phyloP scores from a whole-genome alignment of 2,797 vertebrate species.

The Peromyscus attwateri region DNA sequence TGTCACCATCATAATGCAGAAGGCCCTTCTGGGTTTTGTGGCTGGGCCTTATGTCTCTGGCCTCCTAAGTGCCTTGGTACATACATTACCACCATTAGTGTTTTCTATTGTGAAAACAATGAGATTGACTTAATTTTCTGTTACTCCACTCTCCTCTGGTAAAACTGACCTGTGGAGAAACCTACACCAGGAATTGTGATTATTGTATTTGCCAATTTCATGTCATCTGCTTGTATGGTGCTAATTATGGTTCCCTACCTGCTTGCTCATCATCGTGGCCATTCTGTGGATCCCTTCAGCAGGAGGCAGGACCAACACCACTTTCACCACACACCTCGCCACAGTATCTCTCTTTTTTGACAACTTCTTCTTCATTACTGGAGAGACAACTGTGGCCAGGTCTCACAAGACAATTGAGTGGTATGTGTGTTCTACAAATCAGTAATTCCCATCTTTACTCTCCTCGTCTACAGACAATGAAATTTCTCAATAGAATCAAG shows the following conservation, averaged over 20 bases:
- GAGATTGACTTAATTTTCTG: too few species aligned
- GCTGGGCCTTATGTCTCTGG: not conserved
- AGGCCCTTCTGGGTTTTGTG: not conserved
- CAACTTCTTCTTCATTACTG: constrained; percentile 74
- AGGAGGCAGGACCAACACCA: constrained; percentile 5
- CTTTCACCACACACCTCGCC: constrained; percentile 44
- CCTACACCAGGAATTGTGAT: too few species aligned
- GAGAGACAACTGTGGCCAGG: not conserved
- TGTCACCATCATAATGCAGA: not conserved
- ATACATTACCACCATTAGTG: too few species aligned
- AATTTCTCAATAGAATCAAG: not conserved
- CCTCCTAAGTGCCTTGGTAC: constrained; percentile 37
- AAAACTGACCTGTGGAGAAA: too few species aligned
- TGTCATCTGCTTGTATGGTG: constrained; percentile 59
- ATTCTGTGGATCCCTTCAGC: constrained; percentile 16
- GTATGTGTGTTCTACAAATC: constrained; percentile 74
- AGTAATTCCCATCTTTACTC: constrained; percentile 72
- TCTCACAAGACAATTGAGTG: constrained; percentile 32
- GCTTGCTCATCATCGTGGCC: constrained; percentile 19
- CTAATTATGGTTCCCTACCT: constrained; percentile 67
- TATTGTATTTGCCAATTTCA: constrained; percentile 66
- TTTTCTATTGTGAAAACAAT: too few species aligned
- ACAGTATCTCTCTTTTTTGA: constrained; percentile 56
- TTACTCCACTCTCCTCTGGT: too few species aligned
- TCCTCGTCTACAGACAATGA: constrained; percentile 72